Base-by-base conservation (phyloP, 2,888 invertebrate genomes). In the Drosophila meridionalis region DNA sequence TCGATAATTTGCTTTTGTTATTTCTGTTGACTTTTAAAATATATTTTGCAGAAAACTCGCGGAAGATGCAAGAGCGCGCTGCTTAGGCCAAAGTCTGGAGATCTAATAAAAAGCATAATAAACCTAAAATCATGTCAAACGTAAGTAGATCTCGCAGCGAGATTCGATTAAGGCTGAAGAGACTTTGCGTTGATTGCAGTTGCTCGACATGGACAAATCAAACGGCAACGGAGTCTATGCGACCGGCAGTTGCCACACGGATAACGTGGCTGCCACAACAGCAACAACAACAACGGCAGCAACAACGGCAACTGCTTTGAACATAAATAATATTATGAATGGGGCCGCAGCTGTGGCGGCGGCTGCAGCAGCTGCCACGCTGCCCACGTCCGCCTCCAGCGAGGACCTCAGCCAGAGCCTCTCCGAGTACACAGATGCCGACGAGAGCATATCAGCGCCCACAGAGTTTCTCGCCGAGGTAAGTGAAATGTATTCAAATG, bases 381-480 rank as follows among this genome's bases (percentile, higher is more conserved):
- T 93, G 73, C 90, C 92, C 40, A 88, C 93, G 75, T 93, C 93
- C 77, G 86, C 92, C 62, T 93, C 93, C 30, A 95, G 95, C 78
- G 96, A 96, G 92, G 96, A 96, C 90, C 94, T 95, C 78, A 95
- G 95, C 79, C 93, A 93, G 78, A 93, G 93, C 76, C 87, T 93
- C 38, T 94, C 95, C 76, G 96, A 96, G 88, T 95, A 95, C 86
- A 95, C 95, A 28, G 95, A 95, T 87, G 96, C 96, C 59, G 95
- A 96, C 92, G 96, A 96, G 90, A 95, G 95, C 83, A 94, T 95
- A 88, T 96, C 96, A 73, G 96, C 96, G 43, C 96, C 96, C 56
- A 96, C 96, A 73, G 96, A 96, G 92, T 95, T 96, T 92, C 94
- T 96, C 48, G 96, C 96, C 56, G 96, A 96, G 95, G 96, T 96